Conservation (phyloP, 2,888 invertebrate genomes). For the Saturnia japonica region DNA sequence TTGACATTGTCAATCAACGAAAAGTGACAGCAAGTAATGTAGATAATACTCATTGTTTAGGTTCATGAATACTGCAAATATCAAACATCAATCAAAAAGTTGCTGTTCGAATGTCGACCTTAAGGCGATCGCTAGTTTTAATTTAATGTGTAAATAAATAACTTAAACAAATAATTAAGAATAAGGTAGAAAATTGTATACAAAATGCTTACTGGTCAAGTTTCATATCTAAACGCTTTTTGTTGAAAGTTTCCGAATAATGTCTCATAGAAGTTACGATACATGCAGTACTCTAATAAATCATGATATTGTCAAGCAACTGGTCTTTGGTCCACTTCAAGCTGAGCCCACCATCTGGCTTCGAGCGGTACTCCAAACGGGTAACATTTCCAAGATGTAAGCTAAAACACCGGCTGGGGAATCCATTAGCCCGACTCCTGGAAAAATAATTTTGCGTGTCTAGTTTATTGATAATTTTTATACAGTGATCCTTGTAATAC, state of each 20-base stretch:
- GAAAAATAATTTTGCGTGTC: neutral
- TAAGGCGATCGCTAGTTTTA: no score
- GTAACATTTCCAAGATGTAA: slow-evolving; percentile 94
- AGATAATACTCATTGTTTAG: no score
- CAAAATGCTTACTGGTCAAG: slow-evolving; percentile 72
- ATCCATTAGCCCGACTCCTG: slow-evolving; percentile 86
- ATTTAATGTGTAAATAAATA: no score
- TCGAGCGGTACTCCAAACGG: slow-evolving; percentile 56
- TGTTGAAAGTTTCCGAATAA: slow-evolving; percentile 84
- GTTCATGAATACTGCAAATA: no score
- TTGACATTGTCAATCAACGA: no score
- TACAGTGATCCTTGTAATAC: no score
- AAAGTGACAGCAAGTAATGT: no score
- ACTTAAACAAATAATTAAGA: no score
- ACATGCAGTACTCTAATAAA: slow-evolving; percentile 89
- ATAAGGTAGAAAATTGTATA: no score
- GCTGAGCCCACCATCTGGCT: slow-evolving; percentile 85
- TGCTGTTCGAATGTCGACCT: no score
- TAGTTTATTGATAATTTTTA: neutral
- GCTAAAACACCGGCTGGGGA: slow-evolving; percentile 91
- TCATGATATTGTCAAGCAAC: slow-evolving; percentile 90
- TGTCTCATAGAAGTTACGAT: slow-evolving; percentile 89
- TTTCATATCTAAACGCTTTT: slow-evolving; percentile 40
- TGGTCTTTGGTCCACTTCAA: slow-evolving; percentile 85
- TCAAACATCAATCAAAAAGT: no score